Conservation (phyloP, 2,113 vertebrate genomes). For the Mustelus asterias region DNA sequence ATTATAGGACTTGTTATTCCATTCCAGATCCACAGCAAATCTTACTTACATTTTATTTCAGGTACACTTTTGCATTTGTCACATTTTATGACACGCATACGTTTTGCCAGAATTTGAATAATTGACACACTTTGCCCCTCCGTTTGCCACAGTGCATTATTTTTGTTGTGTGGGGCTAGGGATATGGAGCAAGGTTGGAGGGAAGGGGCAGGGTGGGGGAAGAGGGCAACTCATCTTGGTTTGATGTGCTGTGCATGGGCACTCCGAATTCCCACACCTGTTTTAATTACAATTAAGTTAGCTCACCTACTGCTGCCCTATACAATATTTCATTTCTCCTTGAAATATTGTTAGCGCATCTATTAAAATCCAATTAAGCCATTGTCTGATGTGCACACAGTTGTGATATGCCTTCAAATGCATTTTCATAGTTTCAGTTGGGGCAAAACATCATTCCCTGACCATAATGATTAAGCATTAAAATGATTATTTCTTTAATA, state of each 20-base stretch:
- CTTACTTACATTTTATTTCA: neutral
- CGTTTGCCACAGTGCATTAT: too few relatives aligned
- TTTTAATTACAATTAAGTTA: neutral
- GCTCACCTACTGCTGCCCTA: neutral
- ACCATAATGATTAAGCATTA: neutral
- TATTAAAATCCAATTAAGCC: conserved; percentile 26
- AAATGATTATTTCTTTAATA: neutral
- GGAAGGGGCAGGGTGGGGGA: too few relatives aligned
- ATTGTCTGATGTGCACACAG: neutral
- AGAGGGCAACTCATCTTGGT: neutral
- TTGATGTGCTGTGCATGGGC: neutral
- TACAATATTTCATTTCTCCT: neutral
- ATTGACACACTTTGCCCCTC: neutral
- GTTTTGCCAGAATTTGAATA: neutral
- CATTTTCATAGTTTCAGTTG: neutral
- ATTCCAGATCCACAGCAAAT: neutral
- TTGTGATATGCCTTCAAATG: neutral
- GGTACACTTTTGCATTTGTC: neutral
- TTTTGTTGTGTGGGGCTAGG: neutral
- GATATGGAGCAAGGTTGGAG: neutral
- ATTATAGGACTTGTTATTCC: neutral
- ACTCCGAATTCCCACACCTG: neutral
- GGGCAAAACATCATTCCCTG: neutral
- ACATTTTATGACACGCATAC: neutral
- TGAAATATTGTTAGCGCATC: neutral